phyloP scores from a whole-genome alignment of 2,888 invertebrate genomes.

The Eulithis testata region DNA sequence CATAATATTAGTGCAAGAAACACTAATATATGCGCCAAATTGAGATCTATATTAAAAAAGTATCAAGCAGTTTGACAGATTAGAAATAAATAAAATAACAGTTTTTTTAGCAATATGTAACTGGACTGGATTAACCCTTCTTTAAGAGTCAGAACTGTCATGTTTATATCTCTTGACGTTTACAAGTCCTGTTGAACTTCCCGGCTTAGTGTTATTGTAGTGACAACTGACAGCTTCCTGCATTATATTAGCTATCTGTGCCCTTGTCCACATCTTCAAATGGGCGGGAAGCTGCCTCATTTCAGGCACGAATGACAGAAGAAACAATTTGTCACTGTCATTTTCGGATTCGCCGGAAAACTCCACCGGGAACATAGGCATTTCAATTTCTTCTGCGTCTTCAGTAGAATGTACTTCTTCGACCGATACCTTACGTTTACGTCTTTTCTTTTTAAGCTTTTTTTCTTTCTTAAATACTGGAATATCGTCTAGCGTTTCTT shows the following conservation, averaged over 20 bases:
- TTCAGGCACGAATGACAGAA: constrained; percentile 75
- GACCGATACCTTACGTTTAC: constrained; percentile 44
- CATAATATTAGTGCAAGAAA: too few relatives aligned
- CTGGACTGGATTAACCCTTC: neutral
- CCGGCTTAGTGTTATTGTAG: constrained; percentile 60
- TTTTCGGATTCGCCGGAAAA: constrained; percentile 50
- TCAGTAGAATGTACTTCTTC: constrained; percentile 29
- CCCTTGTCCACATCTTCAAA: constrained; percentile 78
- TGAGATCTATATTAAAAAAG: too few relatives aligned
- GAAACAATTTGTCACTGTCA: constrained; percentile 70
- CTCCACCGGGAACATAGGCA: constrained; percentile 60
- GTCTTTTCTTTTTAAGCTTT: constrained; percentile 51
- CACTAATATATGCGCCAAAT: too few relatives aligned
- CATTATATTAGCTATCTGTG: constrained; percentile 76
- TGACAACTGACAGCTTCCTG: constrained; percentile 74
- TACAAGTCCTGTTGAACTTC: constrained; percentile 40
- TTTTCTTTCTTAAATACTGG: constrained; percentile 42
- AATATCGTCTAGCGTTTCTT: constrained; percentile 10
- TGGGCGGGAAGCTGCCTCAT: constrained; percentile 71
- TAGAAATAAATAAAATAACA: too few relatives aligned
- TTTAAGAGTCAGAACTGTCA: constrained; percentile 37
- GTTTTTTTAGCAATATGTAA: neutral
- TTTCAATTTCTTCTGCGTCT: constrained; percentile 63
- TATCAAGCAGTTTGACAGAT: too few relatives aligned
- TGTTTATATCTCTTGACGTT: constrained; percentile 55